Evolutionary conservation across 1,140 invertebrate genomes (phyloP).

Genomic region (Trichonephila clavipes): DNA sequence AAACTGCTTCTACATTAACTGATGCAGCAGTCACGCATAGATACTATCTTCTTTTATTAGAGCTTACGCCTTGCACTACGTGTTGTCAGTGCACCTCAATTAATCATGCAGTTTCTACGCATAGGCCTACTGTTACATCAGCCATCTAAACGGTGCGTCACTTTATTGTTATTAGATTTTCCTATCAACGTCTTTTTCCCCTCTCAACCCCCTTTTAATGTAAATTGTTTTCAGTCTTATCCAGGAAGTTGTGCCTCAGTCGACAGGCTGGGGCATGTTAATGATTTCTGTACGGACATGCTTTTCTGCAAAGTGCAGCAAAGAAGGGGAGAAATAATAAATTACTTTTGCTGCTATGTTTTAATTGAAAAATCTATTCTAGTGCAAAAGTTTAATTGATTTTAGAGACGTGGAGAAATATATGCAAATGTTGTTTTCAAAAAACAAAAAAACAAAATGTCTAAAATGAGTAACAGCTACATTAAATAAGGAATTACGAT

Average conservation of each 20-base stretch:
- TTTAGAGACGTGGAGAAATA: not conserved
- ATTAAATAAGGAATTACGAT: too few species aligned
- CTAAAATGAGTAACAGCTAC: too few species aligned
- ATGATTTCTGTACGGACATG: conserved; percentile 29
- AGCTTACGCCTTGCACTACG: conserved; percentile 31
- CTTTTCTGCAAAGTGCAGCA: not conserved
- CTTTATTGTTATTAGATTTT: conserved; percentile 41
- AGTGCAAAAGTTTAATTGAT: conserved; percentile 43
- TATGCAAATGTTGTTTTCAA: too few species aligned
- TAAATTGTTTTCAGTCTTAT: not conserved
- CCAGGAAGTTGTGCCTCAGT: conserved; percentile 36
- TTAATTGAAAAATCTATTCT: conserved; percentile 41
- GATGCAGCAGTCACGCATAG: not conserved
- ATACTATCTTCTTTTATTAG: conserved; percentile 9
- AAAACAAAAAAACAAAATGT: too few species aligned
- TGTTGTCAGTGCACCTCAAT: not conserved
- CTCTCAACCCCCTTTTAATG: not conserved
- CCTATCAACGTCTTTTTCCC: conserved; percentile 25
- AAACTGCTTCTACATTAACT: not conserved
- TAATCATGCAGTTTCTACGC: conserved; percentile 37
- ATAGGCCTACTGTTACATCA: not conserved
- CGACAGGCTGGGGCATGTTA: not conserved
- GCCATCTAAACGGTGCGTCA: conserved; percentile 26
- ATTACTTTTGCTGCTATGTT: conserved; percentile 19
- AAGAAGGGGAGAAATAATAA: conserved; percentile 29